Conservation (phyloP, 2,888 invertebrate species). For the Anticlea derivata region DNA sequence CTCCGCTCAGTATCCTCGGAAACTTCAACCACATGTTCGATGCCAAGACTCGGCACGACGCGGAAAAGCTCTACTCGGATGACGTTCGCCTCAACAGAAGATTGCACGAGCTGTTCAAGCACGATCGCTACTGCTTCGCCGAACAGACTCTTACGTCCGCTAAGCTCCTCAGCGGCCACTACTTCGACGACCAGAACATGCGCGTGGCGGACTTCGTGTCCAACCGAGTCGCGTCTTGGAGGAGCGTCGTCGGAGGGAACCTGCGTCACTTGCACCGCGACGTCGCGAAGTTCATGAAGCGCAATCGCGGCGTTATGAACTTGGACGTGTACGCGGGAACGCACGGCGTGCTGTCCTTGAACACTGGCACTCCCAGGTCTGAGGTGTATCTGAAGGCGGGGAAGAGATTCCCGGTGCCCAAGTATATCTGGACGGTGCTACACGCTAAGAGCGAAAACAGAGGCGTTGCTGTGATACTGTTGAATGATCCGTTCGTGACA, state of each 20-base stretch:
- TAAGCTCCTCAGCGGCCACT: constrained; percentile 53
- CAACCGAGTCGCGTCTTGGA: constrained; percentile 65
- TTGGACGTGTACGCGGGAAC: constrained; percentile 61
- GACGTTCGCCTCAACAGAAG: constrained; percentile 58
- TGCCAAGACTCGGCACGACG: constrained; percentile 59
- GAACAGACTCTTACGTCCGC: constrained; percentile 60
- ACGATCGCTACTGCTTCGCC: constrained; percentile 59
- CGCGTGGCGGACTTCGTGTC: constrained; percentile 67
- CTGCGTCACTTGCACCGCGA: constrained; percentile 63
- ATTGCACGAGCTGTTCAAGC: constrained; percentile 59
- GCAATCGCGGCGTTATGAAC: constrained; percentile 32
- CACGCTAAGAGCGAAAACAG: constrained; percentile 39
- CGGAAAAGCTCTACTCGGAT: constrained; percentile 68
- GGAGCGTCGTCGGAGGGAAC: constrained; percentile 66
- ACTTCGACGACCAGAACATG: constrained; percentile 67
- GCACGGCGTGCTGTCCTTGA: constrained; percentile 52
- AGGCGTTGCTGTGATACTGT: constrained; percentile 57
- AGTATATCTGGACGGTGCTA: constrained; percentile 69
- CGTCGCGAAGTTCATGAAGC: constrained; percentile 47
- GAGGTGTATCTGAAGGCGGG: constrained; percentile 45
- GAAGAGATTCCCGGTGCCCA: constrained; percentile 68
- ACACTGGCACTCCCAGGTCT: constrained; percentile 44
- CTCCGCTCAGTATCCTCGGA: constrained; percentile 69
- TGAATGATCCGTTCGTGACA: constrained; percentile 74
- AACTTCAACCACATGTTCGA: constrained; percentile 80